Evolutionary conservation across 2,888 invertebrate genomes (phyloP), one percentile per base, ranked within the genome.

Genomic region (Yponomeuta evonymella): DNA sequence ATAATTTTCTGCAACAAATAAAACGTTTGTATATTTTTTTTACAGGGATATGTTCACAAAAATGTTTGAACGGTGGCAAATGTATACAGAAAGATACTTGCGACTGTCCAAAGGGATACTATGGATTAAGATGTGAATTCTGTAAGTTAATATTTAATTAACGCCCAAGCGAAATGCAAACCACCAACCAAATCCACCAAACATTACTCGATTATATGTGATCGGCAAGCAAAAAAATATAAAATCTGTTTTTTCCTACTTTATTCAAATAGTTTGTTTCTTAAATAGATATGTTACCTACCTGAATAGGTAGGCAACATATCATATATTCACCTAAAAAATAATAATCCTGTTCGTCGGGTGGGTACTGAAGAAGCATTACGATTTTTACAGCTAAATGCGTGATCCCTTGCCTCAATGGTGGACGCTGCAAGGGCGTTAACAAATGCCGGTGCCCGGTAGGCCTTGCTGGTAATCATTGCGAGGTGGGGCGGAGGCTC

Each of bases 1-100:
- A 84, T 86, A 63, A 75, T 79, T 64, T 68, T 69, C 74, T 73
- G 74, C 30, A 73, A 73, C 67, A 72, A 73, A 77, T 76, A 74
- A 74, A 78, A 78, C 67, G 68, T 69, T 43, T 71, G 64, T 66
- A 48, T 76, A 79, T 82, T 74, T 88, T 88, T 88, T 23, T 23
- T 23, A 4, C 88, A 98, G 98, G 98, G 75, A 97, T 98, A 81
- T 98, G 98, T 86, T 94, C 95, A 23, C 95, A 97, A 79, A 97
- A 97, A 85, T 98, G 98, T 87, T 90, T 96, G 74, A 98, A 98
- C 84, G 98, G 98, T 30, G 98, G 98, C 5, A 97, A 97, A 86
- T 98, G 98, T 83, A 95, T 98, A 77, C 97, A 98, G 84, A 98
- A 98, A 86, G 98, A 98, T 84, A 97, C 96, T 43, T 98, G 98